Evolutionary conservation across 2,113 vertebrate species (phyloP), one percentile per base, ranked within the genome.

Genomic region (Capreolus pygargus): DNA sequence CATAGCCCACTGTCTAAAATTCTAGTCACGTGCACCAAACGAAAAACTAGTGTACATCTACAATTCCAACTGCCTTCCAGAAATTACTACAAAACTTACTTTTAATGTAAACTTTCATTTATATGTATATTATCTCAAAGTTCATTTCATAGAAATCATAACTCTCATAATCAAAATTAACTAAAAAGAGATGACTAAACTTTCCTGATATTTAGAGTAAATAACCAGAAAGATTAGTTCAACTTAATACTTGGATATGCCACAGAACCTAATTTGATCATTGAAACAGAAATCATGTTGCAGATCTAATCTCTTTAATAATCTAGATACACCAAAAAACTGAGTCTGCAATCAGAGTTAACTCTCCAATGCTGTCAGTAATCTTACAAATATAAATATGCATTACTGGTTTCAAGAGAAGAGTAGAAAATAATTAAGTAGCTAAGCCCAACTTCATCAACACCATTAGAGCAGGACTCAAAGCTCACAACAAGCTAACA

Each of bases 241-340:
- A 88, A 92, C 21, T 61, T 74, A 88, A 9, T 45, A 96, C 60
- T 54, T 83, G 54, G 45, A 76, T 89, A 96, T 39, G 60, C 21
- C 60, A 83, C 57, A 83, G 76, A 96, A 83, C 13, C 36, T 58
- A 87, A 91, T 78, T 13, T 86, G 88, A 86, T 36, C 36, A 78
- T 64, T 30, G 28, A 84, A 85, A 70, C 50, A 92, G 58, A 92
- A 92, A 92, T 87, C 74, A 57, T n/a, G 30, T 74, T 88, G 21
- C 33, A 74, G 58, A 88, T 74, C 30, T 79, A 86, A 64, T 79
- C 43, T 92, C 76, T 91, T 88, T 74, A 88, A 92, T 92, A 96
- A 92, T 92, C 76, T 28, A 88, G 13, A 79, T 47, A 47, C 3
- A 91, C 16, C 50, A 92, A 50, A 28, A 82, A 83, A 93, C 54